Base-by-base conservation (phyloP, 2,888 invertebrate genomes). In the Pomacea canaliculata region DNA sequence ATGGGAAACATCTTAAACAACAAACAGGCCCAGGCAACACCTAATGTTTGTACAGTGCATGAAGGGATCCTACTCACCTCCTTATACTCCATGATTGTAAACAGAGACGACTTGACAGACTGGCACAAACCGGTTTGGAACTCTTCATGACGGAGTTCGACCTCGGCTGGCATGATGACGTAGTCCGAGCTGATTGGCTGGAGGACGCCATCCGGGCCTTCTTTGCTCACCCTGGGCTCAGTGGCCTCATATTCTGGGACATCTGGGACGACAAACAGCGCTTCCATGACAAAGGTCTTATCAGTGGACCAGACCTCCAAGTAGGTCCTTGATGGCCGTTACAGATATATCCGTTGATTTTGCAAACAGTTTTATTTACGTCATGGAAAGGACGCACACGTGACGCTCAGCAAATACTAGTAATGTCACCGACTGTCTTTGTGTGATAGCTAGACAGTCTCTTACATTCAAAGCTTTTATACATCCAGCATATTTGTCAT, bases 211-310 rank as follows among this genome's bases (percentile, higher is more conserved):
- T 82, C 10, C 62, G 83, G 3, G 70, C 79, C 1, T 78, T 78
- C 56, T 83, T 79, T 71, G 76, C 80, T 19, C 81, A 83, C 67
- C 81, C 81, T 19, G 73, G 80, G 13, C 77, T 83, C 13, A 60
- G 78, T 12, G 83, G 83, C 12, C 70, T 81, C 46, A 71, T 79
- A 2, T 51, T 82, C 48, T 83, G 80, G 83, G 80, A 80, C 7
- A 80, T 83, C 76, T 83, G 81, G 81, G 74, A 76, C 23, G 71
- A 75, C 13, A 71, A 12, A 7, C 49, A 51, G 51, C 48, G 27
- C 13, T 63, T 49, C 3, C 56, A 1, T 7, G 10, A 73, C 66
- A 63, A 73, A 13, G 66, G 65, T 27, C 27, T 73, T 48, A 65
- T 73, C 23, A n/a, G 51, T 37, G 72, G 72, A 8, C 66, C 8